Evolutionary conservation across 2,797 vertebrate species (phyloP).

Genomic region (Smutsia gigantea): DNA sequence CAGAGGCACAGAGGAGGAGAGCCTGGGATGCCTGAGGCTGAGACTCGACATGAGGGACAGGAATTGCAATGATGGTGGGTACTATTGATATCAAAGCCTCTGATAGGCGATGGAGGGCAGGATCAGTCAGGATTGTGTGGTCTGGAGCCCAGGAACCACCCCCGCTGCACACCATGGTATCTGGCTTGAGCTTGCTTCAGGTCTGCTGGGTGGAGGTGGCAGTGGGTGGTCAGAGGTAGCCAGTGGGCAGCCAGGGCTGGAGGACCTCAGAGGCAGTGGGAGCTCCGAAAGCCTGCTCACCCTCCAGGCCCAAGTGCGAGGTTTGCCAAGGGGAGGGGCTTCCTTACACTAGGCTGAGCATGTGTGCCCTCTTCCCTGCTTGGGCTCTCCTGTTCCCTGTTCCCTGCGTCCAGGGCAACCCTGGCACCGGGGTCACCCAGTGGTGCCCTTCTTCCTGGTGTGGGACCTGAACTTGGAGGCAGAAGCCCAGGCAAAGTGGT

Average conservation of each 20-base stretch:
- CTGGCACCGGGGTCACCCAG: background rate
- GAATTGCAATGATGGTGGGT: rapidly evolving
- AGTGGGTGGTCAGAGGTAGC: background rate
- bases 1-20: background rate
- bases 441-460: background rate
- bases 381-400: too few relatives aligned
- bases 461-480: background rate
- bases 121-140: background rate
- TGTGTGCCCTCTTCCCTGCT: rapidly evolving
- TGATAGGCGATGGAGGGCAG: background rate
- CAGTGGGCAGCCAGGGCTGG: background rate
- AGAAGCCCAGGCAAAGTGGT: background rate
- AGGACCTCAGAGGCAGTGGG: background rate
- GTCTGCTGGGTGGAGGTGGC: background rate
- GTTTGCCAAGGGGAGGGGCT: background rate
- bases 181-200: background rate
- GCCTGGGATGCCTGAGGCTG: background rate
- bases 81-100: background rate
- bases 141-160: background rate
- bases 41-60: background rate
- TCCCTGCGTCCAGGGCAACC: too few relatives aligned
- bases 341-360: background rate
- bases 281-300: background rate
- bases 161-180: rapidly evolving
- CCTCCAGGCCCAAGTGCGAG: background rate